Base-by-base conservation (phyloP, 2,888 invertebrate species). In the Colletes collaris region DNA sequence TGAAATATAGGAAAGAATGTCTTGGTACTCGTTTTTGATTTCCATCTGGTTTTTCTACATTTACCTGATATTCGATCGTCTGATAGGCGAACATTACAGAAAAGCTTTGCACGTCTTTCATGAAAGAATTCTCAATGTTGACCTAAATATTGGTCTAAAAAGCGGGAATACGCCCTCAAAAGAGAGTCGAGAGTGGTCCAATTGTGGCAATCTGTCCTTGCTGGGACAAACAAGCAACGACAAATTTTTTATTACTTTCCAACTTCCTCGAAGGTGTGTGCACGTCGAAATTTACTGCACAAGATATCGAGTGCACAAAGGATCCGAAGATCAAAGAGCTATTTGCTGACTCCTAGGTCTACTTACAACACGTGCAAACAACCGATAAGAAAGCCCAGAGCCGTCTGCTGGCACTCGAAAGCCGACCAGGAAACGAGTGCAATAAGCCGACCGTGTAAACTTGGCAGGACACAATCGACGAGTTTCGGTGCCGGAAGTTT, bases 401-500 rank as follows among this genome's bases (percentile, higher is more conserved):
- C 13, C 6, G 7, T 4, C 40, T 16, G 2, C 16, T 27, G 40
- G 27, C 35, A 40, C 58, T n/a, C 56, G 56, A 50, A 63, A 63
- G 40, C 40, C 44, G 44, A 35, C 13, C 16, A 63, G 59, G 64
- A 60, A 76, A 76, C 60, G 64, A 59, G 67, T 59, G 62, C 68
- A 44, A 67, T 72, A 84, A 83, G 69, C 69, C 63, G 44, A 56
- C 59, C 55, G 67, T 62, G 71, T 58, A 82, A 84, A 84, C 82
- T 72, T 79, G 52, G n/a, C 27, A 63, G 64, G 60, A 71, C 56
- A 60, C 53, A 50, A 84, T 79, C 67, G 79, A 69, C 81, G 11
- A 75, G 68, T 40, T 59, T 55, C 52, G 46, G 27, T 37, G 49
- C 76, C 80, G 86, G 82, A 86, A 86, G 85, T 86, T 84, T 79